Percentiles rank a stretch among this genome's conserved stretches.
These are phyloP conservation scores for Araneus ventricosus DNA, from an alignment of 1,140 invertebrate species.

Conservation along the genomic window DNA sequence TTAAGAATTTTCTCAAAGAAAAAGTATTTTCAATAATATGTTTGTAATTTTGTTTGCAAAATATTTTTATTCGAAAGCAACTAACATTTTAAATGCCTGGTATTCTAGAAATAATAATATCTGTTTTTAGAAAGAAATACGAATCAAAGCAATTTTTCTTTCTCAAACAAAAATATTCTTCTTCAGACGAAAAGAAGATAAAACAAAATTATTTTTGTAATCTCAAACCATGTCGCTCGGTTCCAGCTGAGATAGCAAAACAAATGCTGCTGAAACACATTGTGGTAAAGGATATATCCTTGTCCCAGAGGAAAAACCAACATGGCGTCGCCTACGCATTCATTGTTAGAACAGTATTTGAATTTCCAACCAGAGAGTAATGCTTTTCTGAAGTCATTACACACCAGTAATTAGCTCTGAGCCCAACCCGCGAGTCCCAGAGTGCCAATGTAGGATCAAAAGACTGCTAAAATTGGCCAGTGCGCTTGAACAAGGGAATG, in stretches of 20 bases:
- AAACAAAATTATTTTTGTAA: background rate
- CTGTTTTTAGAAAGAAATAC: too few relatives aligned
- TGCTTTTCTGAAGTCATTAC: conserved; percentile 53
- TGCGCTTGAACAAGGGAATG: background rate
- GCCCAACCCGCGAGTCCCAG: background rate
- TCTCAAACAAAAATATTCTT: background rate
- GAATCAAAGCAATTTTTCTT: background rate
- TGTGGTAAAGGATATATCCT: conserved; percentile 22
- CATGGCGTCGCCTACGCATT: background rate
- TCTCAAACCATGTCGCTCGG: background rate
- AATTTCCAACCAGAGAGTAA: conserved; percentile 31
- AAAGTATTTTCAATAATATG: too few relatives aligned
- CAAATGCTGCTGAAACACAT: background rate
- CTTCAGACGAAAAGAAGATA: background rate
- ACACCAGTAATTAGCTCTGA: conserved; percentile 58
- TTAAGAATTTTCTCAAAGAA: too few relatives aligned
- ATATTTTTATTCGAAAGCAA: too few relatives aligned
- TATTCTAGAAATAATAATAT: too few relatives aligned
- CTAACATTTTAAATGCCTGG: too few relatives aligned
- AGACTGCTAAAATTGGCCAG: conserved; percentile 43
- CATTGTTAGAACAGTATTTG: conserved; percentile 49
- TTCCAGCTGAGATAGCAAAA: background rate
- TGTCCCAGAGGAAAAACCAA: background rate
- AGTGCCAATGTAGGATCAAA: conserved; percentile 54
- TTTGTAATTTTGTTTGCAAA: too few relatives aligned